Conservation (phyloP, 2,797 vertebrate species). For the Callimico goeldii region DNA sequence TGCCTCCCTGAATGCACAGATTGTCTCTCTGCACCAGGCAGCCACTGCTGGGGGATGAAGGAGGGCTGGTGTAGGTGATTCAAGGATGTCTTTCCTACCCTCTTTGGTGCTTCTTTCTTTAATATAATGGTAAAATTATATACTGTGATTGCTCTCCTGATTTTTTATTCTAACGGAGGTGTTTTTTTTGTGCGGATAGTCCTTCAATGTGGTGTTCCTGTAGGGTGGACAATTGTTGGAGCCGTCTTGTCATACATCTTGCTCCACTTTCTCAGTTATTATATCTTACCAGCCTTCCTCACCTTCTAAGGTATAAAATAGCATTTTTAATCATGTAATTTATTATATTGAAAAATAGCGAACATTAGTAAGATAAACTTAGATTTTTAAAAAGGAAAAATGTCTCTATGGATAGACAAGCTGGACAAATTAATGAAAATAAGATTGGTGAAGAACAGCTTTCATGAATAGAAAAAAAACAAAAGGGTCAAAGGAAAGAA, state of each 20-base stretch:
- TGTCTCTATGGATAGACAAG: background rate
- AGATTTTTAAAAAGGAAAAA: background rate
- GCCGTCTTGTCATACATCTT: background rate
- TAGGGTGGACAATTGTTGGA: background rate
- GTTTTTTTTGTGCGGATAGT: background rate
- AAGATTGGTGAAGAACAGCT: background rate
- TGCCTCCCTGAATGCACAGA: background rate
- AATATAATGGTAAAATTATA: background rate
- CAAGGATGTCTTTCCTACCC: background rate
- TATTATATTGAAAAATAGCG: background rate
- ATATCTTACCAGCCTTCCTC: background rate
- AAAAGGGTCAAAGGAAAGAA: background rate
- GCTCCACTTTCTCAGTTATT: background rate
- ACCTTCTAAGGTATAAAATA: background rate
- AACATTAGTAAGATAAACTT: background rate
- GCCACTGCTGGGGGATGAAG: background rate
- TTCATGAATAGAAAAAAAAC: background rate
- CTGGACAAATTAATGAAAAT: background rate
- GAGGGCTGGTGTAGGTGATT: background rate
- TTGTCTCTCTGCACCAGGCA: background rate
- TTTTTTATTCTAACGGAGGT: background rate
- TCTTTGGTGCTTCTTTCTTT: background rate
- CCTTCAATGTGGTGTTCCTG: background rate
- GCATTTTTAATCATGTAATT: background rate
- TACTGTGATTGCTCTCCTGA: fast-evolving